phyloP scores from a whole-genome alignment of 2,113 vertebrate genomes.

The Bubo bubo region DNA sequence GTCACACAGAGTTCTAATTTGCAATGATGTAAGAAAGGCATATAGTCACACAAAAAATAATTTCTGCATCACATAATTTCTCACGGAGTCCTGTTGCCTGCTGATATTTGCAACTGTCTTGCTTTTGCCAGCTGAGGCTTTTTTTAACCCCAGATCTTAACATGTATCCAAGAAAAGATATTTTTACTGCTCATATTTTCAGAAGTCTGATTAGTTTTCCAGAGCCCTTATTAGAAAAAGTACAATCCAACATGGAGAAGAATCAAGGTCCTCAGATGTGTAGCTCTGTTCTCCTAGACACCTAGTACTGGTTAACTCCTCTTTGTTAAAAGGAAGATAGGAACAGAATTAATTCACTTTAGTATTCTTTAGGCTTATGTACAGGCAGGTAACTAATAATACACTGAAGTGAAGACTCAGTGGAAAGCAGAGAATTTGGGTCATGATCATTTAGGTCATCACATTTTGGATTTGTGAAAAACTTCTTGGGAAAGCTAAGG shows the following conservation, averaged over 20 bases:
- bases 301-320: not conserved
- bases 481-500: not conserved
- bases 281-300: not conserved
- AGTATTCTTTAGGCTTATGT: not conserved
- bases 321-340: not conserved
- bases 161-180: slow-evolving; percentile 15
- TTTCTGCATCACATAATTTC: slow-evolving; percentile 36
- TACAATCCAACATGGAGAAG: not conserved
- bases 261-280: not conserved
- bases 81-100: not conserved
- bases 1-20: not conserved
- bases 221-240: not conserved
- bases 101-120: slow-evolving; percentile 20
- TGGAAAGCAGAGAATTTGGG: not conserved
- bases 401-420: not conserved
- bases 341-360: not conserved
- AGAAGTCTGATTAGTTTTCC: slow-evolving; percentile 43
- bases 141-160: slow-evolving; percentile 40
- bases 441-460: not conserved
- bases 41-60: slow-evolving; percentile 8
- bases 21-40: slow-evolving; percentile 13
- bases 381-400: not conserved
- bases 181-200: slow-evolving; percentile 45
- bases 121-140: slow-evolving; percentile 27
- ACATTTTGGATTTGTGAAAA: not conserved